A percentile compares a stretch with the other conserved stretches of the same genome.
phyloP scores from a whole-genome alignment of 2,797 vertebrate species.

The Pipistrellus kuhlii region DNA sequence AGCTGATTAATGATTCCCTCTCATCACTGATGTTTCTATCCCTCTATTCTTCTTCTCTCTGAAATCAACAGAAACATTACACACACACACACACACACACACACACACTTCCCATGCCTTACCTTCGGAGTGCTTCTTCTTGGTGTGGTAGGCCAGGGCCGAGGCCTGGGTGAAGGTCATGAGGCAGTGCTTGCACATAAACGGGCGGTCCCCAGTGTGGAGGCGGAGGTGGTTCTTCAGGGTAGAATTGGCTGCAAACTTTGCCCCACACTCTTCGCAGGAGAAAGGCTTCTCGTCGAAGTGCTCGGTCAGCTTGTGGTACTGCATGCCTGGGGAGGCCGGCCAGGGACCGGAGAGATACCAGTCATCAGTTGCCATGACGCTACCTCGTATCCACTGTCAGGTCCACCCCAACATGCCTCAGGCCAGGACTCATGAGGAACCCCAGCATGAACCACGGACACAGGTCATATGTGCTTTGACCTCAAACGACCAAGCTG shows the following conservation, averaged over 20 bases:
- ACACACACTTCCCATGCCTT: background rate
- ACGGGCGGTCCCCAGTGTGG: conserved; percentile 94
- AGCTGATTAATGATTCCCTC: no score
- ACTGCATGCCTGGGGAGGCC: conserved; percentile 91
- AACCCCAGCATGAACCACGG: background rate
- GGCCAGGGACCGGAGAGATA: background rate
- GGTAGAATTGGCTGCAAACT: conserved; percentile 93
- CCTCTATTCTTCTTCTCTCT: no score
- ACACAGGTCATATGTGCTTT: background rate
- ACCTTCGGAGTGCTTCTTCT: conserved; percentile 95
- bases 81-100: no score
- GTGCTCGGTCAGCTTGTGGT: conserved; percentile 95
- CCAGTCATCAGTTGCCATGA: accelerated
- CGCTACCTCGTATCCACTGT: background rate
- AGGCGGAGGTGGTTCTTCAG: conserved; percentile 94
- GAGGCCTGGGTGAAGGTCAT: conserved; percentile 94
- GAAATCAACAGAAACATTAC: no score
- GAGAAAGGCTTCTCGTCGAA: conserved; percentile 93
- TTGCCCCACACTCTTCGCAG: conserved; percentile 92
- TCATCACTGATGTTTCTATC: no score
- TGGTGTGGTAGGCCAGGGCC: conserved; percentile 94
- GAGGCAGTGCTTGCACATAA: conserved; percentile 93
- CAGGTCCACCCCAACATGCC: background rate
- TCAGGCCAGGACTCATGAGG: background rate
- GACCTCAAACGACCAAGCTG: accelerated